phyloP scores from a whole-genome alignment of 1,140 invertebrate species.

The Elymnias hypermnestra region DNA sequence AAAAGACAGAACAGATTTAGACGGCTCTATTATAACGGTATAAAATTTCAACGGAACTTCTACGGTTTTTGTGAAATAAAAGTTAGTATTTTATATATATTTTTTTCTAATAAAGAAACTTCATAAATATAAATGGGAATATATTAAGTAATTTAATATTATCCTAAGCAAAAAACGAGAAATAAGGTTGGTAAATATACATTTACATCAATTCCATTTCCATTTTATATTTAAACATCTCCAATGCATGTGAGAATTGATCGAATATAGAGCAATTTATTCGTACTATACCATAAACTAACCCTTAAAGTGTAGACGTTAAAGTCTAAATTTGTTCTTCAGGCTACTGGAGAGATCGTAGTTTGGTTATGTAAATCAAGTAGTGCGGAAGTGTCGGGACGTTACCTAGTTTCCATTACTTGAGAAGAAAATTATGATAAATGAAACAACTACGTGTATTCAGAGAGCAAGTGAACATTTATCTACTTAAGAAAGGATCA shows the following conservation, averaged over 20 bases:
- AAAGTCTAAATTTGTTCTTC: conserved; percentile 25
- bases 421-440: conserved; percentile 62
- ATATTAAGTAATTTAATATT: too few species aligned
- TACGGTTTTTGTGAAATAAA: too few species aligned
- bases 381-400: conserved; percentile 45
- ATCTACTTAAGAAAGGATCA: not conserved
- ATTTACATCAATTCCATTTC: not conserved
- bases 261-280: conserved; percentile 42
- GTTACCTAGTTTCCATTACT: conserved; percentile 56
- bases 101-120: too few species aligned
- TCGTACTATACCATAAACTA: conserved; percentile 22
- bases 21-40: too few species aligned
- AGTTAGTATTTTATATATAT: too few species aligned
- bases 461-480: conserved; percentile 10
- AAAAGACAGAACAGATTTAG: too few species aligned
- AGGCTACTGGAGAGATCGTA: conserved; percentile 33
- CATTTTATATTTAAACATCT: conserved; percentile 41
- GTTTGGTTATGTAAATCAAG: conserved; percentile 57
- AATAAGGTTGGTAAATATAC: too few species aligned
- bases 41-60: too few species aligned
- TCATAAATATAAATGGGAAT: not conserved
- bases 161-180: too few species aligned
- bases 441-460: conserved; percentile 37
- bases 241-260: conserved; percentile 50
- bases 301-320: conserved; percentile 16